Evolutionary conservation across 2,113 vertebrate species (phyloP).

Genomic region (Entosphenus tridentatus): DNA sequence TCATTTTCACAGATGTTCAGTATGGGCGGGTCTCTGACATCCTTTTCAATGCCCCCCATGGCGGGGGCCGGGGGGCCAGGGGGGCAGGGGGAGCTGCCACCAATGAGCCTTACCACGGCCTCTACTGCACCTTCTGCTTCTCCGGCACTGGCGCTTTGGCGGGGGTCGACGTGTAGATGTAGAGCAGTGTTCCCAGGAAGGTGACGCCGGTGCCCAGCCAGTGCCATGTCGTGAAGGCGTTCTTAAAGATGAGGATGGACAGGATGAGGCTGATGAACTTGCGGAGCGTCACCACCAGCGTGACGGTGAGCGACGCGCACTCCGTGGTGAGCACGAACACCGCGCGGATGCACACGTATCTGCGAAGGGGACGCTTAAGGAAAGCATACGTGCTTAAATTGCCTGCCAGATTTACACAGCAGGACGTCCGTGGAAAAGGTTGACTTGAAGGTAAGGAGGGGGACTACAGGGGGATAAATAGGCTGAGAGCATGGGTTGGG

Average conservation of each 20-base stretch:
- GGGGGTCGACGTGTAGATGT: constrained; percentile 59
- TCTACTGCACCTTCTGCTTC: constrained; percentile 22
- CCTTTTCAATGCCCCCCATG: too few species aligned
- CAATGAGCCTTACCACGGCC: constrained; percentile 15
- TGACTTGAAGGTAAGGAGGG: too few species aligned
- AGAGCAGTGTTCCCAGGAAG: constrained; percentile 63
- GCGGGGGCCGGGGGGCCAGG: too few species aligned
- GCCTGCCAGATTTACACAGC: too few species aligned
- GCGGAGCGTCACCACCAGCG: constrained; percentile 68
- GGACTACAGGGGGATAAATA: too few species aligned
- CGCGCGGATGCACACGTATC: constrained; percentile 73
- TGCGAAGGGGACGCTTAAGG: constrained; percentile 23
- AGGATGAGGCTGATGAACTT: constrained; percentile 95
- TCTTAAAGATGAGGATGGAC: constrained; percentile 76
- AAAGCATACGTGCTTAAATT: too few species aligned
- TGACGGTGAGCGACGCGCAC: constrained; percentile 77
- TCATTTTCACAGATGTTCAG: too few species aligned
- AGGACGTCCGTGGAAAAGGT: too few species aligned
- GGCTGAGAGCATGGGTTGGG: too few species aligned
- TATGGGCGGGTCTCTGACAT: too few species aligned
- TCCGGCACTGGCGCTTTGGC: constrained; percentile 16
- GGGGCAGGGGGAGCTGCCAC: too few species aligned
- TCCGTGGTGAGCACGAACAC: constrained; percentile 89
- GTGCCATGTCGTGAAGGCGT: constrained; percentile 81
- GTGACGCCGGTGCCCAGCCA: constrained; percentile 65